Evolutionary conservation across 2,113 vertebrate species (phyloP), one percentile per base, ranked within the genome.

Genomic region (Xiphorhynchus elegans): DNA sequence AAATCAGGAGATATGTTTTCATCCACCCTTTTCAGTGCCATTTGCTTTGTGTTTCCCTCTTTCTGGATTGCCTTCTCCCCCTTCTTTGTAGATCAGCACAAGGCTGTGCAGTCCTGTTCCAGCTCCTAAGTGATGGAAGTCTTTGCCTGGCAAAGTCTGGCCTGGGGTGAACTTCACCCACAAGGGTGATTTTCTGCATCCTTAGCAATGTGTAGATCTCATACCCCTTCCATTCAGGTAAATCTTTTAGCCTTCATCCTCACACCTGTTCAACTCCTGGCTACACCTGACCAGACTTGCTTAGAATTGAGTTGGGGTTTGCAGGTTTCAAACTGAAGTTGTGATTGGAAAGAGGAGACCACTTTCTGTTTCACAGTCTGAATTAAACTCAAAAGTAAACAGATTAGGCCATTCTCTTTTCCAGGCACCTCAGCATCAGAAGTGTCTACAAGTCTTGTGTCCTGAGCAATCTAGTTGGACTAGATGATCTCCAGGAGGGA

Each of bases 1-100:
- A 95, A 47, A 90, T 70, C 25, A 63, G 75, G 55, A 84, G 81
- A 95, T 67, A 59, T 20, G 21, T 75, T 92, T 96, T 76, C 73
- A 72, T 91, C 78, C 17, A 2, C 69, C 67, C 70, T 87, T 87
- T 80, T 47, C 75, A 77, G 50, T 53, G 42, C 80, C 20, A 74
- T 91, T 92, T 75, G 47, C 73, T 92, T 11, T n/a, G 35, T 60
- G 55, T 56, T 89, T 84, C 64, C 25, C 47, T 88, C 55, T 42
- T 72, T 84, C 81, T 69, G 68, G 40, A 20, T 63, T 42, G 63
- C 64, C 31, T 78, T 84, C 55, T 93, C 44, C 23, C 16, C 1
- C 0, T 56, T 56, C 49, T 78, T 49, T n/a, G 58, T 42, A 52
- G 62, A 91, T 33, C 26, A 75, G 74, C 67, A 69, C 50, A 53